Base-by-base conservation (phyloP, 2,888 invertebrate species). In the Pristionchus exspectatus region DNA sequence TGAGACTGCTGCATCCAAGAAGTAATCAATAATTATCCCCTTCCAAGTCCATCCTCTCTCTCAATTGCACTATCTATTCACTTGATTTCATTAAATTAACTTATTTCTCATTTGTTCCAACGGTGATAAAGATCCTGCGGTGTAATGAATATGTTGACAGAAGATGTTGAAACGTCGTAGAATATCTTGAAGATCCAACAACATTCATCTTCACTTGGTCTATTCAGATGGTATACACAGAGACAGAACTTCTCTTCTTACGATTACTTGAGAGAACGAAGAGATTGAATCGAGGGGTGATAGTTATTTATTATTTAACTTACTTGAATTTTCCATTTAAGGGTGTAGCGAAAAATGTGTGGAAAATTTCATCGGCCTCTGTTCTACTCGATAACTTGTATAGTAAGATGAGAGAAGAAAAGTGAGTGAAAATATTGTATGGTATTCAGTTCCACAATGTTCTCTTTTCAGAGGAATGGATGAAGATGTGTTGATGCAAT, bases 1-100 rank as follows among this genome's bases (percentile, higher is more conserved):
- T 7, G 96, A 95, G 90, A 95, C 95, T 54, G 92, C 93, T 59
- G 91, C 92, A 21, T 86, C 90, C 5, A 86, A 69, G 33, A 84
- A 83, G 63, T 77, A 66, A 66, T 63, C 27, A 38, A 66, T 24
- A 24, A 59, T 10, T 85, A 16, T 18, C 21, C 66, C 59, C 27
- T 18, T 21, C 33, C 86, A 18, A n/a, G 18, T 84, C n/a, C 44
- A 38, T 66, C 38, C 66, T 21, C 50, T 69, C 72, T 18, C 27
- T 87, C 87, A 33, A 59, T 72, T 50, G 33, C 50, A 54, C 27
- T 66, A n/a, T 66, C 33, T 66, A 66, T 66, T 86, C 66, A 66
- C 27, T 86, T 66, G 66, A 66, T 12, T 66, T 66, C 18, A 33
- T 85, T 63, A 1, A 10, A 86, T 86, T 86, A 38, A 77, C 77